Conservation (phyloP, 2,797 vertebrate species). For the Allobates femoralis region DNA sequence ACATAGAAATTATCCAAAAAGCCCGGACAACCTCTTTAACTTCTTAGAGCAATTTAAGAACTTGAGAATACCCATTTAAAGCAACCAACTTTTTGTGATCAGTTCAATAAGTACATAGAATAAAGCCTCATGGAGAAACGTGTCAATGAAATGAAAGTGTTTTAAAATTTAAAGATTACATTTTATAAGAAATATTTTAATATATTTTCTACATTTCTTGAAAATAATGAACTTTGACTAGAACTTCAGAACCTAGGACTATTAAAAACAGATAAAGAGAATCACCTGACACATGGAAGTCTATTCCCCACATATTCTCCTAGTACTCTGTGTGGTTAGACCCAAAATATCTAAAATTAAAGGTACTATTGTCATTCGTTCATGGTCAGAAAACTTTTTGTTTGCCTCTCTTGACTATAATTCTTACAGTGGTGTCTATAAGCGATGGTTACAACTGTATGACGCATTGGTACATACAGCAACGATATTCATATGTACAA, state of each 20-base stretch:
- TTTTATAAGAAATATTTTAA: too few relatives aligned
- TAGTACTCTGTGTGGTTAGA: too few relatives aligned
- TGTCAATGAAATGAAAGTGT: not conserved
- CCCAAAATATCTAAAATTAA: too few relatives aligned
- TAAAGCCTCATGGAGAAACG: not conserved
- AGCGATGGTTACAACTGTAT: not conserved
- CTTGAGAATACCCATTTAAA: too few relatives aligned
- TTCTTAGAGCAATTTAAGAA: too few relatives aligned
- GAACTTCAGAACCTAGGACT: not conserved
- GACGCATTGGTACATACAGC: not conserved
- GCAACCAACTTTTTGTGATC: too few relatives aligned
- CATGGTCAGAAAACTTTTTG: too few relatives aligned
- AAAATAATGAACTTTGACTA: not conserved
- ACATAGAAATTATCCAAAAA: too few relatives aligned
- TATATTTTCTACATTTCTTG: not conserved
- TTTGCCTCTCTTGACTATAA: not conserved
- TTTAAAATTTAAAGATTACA: too few relatives aligned
- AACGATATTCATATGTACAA: not conserved
- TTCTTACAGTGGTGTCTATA: not conserved
- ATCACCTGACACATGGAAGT: not conserved
- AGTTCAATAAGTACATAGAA: not conserved
- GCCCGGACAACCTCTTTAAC: too few relatives aligned
- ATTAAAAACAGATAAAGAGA: not conserved
- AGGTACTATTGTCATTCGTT: too few relatives aligned
- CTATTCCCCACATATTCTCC: too few relatives aligned